Evolutionary conservation across 2,797 vertebrate genomes (phyloP).

Genomic region (Heteromormyrus szaboi): DNA sequence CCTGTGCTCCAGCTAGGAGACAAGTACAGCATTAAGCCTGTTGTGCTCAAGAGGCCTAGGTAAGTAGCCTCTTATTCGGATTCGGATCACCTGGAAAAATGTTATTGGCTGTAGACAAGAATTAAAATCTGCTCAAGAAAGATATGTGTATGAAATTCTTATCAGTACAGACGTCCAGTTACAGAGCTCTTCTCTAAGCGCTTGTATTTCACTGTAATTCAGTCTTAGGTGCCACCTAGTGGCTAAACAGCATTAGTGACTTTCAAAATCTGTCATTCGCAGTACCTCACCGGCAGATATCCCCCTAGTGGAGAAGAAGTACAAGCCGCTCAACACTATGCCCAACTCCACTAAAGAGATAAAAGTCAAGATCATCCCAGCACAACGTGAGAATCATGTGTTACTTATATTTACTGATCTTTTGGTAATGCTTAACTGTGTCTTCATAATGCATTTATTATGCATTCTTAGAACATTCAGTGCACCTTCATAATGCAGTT

Average conservation of each 20-base stretch:
- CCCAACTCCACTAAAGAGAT: conserved; percentile 89
- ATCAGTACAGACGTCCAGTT: neutral
- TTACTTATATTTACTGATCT: neutral
- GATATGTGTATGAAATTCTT: neutral
- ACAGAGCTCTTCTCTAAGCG: neutral
- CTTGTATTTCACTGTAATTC: neutral
- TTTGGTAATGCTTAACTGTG: neutral
- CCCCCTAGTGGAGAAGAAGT: conserved; percentile 84
- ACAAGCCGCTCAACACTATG: conserved; percentile 87
- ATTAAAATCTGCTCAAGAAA: neutral
- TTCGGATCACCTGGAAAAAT: neutral
- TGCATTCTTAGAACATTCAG: neutral
- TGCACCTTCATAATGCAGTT: neutral
- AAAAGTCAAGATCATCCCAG: conserved; percentile 93
- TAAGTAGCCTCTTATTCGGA: conserved; percentile 37
- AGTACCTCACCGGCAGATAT: conserved; percentile 47
- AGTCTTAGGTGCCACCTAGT: neutral
- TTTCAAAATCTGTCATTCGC: neutral
- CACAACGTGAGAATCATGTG: conserved; percentile 69
- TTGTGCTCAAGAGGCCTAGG: conserved; percentile 83
- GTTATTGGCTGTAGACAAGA: neutral
- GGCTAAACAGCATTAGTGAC: neutral
- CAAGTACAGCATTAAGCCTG: conserved; percentile 88
- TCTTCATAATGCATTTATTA: neutral
- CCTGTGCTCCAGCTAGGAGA: conserved; percentile 66